Evolutionary conservation across 92 coral and sea anemone genomes (phyloP), one percentile per base, ranked within the genome.

Genomic region (Zoanthus solanderi): DNA sequence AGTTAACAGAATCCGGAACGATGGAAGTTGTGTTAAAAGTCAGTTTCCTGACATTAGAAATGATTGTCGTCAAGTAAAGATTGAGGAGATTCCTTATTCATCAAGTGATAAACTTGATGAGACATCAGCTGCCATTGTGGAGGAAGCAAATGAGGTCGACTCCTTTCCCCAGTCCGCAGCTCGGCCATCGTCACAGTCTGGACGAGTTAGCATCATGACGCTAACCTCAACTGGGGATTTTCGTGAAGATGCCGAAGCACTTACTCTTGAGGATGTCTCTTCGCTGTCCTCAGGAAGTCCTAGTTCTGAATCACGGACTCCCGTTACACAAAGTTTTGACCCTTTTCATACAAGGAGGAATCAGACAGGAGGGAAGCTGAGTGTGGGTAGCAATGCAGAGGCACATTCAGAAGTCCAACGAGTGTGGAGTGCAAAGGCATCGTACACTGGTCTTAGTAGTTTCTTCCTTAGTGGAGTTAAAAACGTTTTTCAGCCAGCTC

Each of bases 391-490:
- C 14, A 58, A 63, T 12, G 84, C 2, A 37, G 50, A 0, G 79
- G 28, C 5, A 65, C 8, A 71, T 65, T 58, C 14, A 9, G 87
- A 44, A 53, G 28, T 61, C 5, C 83, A 61, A 16, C 96, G 98
- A 63, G 94, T 94, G 48, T 97, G 99, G 99, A 95, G 93, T 72
- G 97, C 97, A 5, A 86, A 90, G 48, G 97, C 94, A 5, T 56
- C 88, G 6, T 92, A 93, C 82, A 92, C 93, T 1, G 99, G 98
- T 3, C 83, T 97, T 37, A 89, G 98, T 1, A 89, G 89, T 53
- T 97, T 97, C 84, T 97, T 97, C 72, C 93, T 97, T 13, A 94
- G 92, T 42, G 99, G 98, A 17, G 98, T 97, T 31, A 79, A 91
- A 47, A 76, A 83, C 9, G 93, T 69, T 7, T 58, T 86, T 5